Conservation (phyloP, 2,888 invertebrate species). For the Lepidocyrtinus sp. region DNA sequence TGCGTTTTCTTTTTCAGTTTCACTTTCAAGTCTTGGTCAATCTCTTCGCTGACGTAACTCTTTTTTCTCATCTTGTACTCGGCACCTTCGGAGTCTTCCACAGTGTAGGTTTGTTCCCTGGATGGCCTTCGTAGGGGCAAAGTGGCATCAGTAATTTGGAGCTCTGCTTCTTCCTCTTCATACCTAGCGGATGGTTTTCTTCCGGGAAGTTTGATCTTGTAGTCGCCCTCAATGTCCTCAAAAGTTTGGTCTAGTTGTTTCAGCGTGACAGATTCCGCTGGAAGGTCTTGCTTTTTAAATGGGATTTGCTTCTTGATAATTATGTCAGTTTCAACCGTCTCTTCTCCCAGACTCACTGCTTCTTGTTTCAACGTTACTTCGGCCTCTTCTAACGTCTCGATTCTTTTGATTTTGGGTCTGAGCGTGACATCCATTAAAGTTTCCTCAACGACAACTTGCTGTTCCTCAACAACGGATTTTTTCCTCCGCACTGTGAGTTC, state of each 20-base stretch:
- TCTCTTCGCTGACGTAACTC: constrained; percentile 72
- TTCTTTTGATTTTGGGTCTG: constrained; percentile 27
- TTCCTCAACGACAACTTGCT: constrained; percentile 8
- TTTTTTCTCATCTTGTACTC: constrained; percentile 73
- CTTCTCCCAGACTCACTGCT: constrained; percentile 62
- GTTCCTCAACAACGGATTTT: constrained; percentile 18
- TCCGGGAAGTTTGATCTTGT: constrained; percentile 85
- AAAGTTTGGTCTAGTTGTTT: constrained; percentile 65
- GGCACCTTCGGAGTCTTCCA: constrained; percentile 75
- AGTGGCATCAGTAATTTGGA: constrained; percentile 61
- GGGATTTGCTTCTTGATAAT: constrained; percentile 80
- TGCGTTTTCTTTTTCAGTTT: constrained; percentile 74
- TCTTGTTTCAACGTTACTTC: constrained; percentile 47
- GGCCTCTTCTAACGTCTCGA: constrained; percentile 29
- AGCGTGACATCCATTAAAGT: constrained; percentile 71
- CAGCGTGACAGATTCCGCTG: constrained; percentile 64
- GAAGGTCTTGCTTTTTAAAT: constrained; percentile 65
- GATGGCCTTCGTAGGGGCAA: constrained; percentile 71
- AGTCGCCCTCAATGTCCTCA: constrained; percentile 85
- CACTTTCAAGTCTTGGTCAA: constrained; percentile 71
- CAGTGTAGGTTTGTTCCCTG: constrained; percentile 39
- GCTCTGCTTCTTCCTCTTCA: constrained; percentile 73
- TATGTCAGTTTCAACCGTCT: constrained; percentile 77
- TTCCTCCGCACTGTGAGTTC: constrained; percentile 26
- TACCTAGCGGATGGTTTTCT: constrained; percentile 76